phyloP scores from a whole-genome alignment of 2,888 invertebrate species.

The Dicyrtoma fusca region DNA sequence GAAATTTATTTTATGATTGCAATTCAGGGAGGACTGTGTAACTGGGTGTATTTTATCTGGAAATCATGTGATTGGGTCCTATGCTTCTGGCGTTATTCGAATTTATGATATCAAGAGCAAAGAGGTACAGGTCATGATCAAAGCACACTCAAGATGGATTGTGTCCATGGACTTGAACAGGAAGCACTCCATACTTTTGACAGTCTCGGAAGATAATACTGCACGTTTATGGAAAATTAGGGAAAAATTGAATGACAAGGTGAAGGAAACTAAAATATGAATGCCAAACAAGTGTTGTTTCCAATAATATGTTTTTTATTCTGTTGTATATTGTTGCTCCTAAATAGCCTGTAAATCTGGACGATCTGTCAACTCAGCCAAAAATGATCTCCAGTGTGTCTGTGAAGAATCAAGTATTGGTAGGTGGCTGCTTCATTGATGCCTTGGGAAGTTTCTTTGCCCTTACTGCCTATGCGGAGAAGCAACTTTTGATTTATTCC shows the following conservation, averaged over 20 bases:
- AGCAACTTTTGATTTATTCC: slow-evolving; percentile 31
- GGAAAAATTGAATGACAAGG: slow-evolving; percentile 31
- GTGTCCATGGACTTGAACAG: slow-evolving; percentile 49
- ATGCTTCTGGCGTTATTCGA: slow-evolving; percentile 49
- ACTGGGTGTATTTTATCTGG: slow-evolving; percentile 50
- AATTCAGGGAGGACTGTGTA: slow-evolving; percentile 42
- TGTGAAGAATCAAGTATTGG: slow-evolving; percentile 49
- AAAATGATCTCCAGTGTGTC: slow-evolving; percentile 44
- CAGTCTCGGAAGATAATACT: slow-evolving; percentile 52
- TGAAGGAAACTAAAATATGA: neutral
- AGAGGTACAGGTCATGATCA: slow-evolving; percentile 42
- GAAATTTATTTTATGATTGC: too few relatives aligned
- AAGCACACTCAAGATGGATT: slow-evolving; percentile 55
- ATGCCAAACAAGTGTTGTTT: too few relatives aligned
- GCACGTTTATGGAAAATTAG: slow-evolving; percentile 49
- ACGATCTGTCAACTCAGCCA: slow-evolving; percentile 29
- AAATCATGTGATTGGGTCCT: slow-evolving; percentile 46
- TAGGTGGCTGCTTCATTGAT: slow-evolving; percentile 51
- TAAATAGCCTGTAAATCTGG: slow-evolving; percentile 16
- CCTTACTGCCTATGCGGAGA: slow-evolving; percentile 37
- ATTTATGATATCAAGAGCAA: slow-evolving; percentile 47
- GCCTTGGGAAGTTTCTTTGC: slow-evolving; percentile 43
- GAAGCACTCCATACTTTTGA: slow-evolving; percentile 44
- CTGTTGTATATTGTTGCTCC: neutral
- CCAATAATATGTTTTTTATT: neutral